Evolutionary conservation across 2,113 vertebrate genomes (phyloP), one percentile per base, ranked within the genome.

Genomic region (Corythornis cristatus): DNA sequence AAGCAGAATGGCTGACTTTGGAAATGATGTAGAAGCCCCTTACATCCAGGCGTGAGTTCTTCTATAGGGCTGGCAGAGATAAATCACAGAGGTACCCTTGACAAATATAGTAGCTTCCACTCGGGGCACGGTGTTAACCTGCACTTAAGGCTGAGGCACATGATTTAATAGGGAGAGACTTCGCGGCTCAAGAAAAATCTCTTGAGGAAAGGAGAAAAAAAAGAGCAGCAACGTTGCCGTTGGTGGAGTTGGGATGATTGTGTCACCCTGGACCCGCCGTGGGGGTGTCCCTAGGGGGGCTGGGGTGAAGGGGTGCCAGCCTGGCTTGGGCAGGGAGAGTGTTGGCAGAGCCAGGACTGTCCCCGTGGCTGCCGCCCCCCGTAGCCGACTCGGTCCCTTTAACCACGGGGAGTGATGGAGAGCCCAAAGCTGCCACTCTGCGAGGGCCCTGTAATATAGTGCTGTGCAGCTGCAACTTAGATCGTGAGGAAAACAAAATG

Each of bases 381-480:
- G 15, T 81, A 20, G 37, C 50, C 26, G 2, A 19, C 89, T 91
- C 48, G 91, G 93, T 85, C 78, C 94, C 96, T 96, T 95, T 96
- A 96, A 96, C 91, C 56, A 8, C 1, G 12, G 54, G 51, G 91
- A 93, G 68, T 87, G 92, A 93, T 92, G 91, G 94, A 96, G 87
- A 94, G 91, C 95, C 93, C 81, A 3, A 53, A 76, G 91, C 94
- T 94, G 94, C 95, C 9, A 42, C 89, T 83, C 93, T 13, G 64
- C 6, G 31, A 87, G 94, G 95, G 15, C 94, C 91, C 95, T 92
- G 25, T 96, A 94, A 95, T 95, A 86, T 93, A 95, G 97, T 95
- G 89, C 95, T 89, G 86, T 97, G 97, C 97, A 97, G 96, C 97
- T 97, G 97, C 97, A 93, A 96, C 97, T 97, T 95, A 93, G 96